Evolutionary conservation across 2,113 vertebrate species (phyloP).

Genomic region (Menidia beryllina): DNA sequence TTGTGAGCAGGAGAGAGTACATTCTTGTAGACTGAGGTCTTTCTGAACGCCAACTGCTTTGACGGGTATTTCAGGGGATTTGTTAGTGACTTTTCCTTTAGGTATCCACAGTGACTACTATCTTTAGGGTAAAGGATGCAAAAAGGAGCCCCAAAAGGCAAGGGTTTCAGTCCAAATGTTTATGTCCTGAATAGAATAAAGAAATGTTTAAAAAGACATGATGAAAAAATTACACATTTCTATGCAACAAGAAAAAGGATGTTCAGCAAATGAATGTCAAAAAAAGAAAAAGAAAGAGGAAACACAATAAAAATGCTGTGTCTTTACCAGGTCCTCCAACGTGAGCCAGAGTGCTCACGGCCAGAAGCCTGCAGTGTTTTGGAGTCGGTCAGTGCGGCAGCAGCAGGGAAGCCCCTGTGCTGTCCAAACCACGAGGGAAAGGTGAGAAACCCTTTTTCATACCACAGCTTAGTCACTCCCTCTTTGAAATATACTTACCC

Average conservation of each 20-base stretch:
- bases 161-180: not conserved
- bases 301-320: not conserved
- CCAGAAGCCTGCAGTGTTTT: constrained; percentile 84
- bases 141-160: not conserved
- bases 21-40: constrained; percentile 43
- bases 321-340: constrained; percentile 83
- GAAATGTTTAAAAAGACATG: too few species aligned
- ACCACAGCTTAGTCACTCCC: too few species aligned
- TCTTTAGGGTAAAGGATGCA: not conserved
- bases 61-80: not conserved
- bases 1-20: constrained; percentile 4
- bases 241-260: too few species aligned
- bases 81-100: not conserved
- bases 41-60: constrained; percentile 5
- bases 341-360: constrained; percentile 83
- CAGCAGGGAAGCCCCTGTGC: constrained; percentile 88
- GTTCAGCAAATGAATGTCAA: too few species aligned
- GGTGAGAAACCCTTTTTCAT: constrained; percentile 70
- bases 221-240: too few species aligned
- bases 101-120: not conserved
- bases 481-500: too few species aligned
- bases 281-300: too few species aligned
- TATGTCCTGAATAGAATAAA: not conserved
- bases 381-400: constrained; percentile 87
- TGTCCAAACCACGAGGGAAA: constrained; percentile 96